Percentiles rank a stretch among this genome's conserved stretches.
These are phyloP conservation scores for Octomys mimax DNA, from an alignment of 2,797 vertebrate species.

Conservation along the genomic window DNA sequence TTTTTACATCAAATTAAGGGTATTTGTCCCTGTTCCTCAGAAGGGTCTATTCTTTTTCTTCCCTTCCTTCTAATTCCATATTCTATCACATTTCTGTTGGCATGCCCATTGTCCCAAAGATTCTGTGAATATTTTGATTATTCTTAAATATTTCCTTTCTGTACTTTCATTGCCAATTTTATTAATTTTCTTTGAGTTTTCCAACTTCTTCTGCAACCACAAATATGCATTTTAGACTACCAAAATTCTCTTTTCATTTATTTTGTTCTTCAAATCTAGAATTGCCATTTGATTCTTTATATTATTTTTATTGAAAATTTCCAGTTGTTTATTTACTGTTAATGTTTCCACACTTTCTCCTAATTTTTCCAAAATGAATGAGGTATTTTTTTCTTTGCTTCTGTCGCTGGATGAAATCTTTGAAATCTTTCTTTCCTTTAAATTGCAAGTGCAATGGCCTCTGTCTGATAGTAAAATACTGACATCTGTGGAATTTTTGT, in stretches of 20 bases:
- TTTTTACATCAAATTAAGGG: background rate
- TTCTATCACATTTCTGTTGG: background rate
- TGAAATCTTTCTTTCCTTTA: background rate
- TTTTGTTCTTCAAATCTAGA: background rate
- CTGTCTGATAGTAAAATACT: background rate
- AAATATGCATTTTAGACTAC: background rate
- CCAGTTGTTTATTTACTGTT: background rate
- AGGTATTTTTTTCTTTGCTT: background rate
- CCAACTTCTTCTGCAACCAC: slow-evolving; percentile 7
- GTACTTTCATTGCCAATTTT: background rate
- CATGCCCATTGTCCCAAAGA: background rate
- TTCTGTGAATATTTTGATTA: background rate
- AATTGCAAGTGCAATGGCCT: background rate
- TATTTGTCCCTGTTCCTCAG: background rate
- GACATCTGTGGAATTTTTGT: background rate
- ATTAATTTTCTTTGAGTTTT: background rate
- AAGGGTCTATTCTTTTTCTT: background rate
- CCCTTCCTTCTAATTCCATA: background rate
- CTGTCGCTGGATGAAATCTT: background rate
- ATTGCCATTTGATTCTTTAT: background rate
- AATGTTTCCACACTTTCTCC: background rate
- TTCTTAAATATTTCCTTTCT: background rate
- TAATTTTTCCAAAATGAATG: background rate
- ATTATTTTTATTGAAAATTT: background rate
- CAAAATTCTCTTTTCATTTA: slow-evolving; percentile 16